Base-by-base conservation (phyloP, 2,797 vertebrate species). In the Tokudaia muenninki region DNA sequence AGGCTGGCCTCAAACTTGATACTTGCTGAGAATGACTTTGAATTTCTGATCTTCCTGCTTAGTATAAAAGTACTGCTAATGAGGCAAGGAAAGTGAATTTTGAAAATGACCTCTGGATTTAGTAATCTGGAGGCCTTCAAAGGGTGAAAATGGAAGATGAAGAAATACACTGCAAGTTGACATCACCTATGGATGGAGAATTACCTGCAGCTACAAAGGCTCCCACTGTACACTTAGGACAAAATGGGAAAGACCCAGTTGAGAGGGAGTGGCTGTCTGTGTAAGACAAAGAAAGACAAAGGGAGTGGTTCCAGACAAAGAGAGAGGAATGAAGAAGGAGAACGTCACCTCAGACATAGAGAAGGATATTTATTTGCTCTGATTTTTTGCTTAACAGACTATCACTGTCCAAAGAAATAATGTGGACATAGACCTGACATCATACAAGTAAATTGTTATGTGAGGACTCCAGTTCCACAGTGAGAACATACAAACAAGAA, bases 401-500 rank as follows among this genome's bases (percentile, higher is more conserved):
- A 37, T 29, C 81, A 52, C 1, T 52, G 4, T 21, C 59, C 34
- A 70, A 8, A 59, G n/a, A 55, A 95, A 90, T 67, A 95, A 52
- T 37, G 19, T 89, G 41, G 24, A 65, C 82, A 52, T 1, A 97
- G 70, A 87, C 94, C 90, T 9, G 80, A 88, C 11, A 61, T 92
- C 84, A 86, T 50, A 59, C 44, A 93, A 90, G 70, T 37, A 61
- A 82, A 16, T 21, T 19, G 19, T 88, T 79, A 84, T 2, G 83
- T 8, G 6, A 37, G 50, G 37, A 67, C 75, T 87, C 57, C 31
- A 82, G 24, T 88, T 92, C 92, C 80, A 70, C 80, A 74, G 84
- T 90, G 84, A 97, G 94, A 95, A 34, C 24, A 91, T 0, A 92
- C 74, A 95, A 84, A 94, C 17, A 82, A 88, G 31, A 19, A 83